A percentile compares a stretch with the other conserved stretches of the same genome.
These are phyloP conservation scores for Menidia menidia DNA, from an alignment of 2,797 vertebrate species.

Conservation along the genomic window DNA sequence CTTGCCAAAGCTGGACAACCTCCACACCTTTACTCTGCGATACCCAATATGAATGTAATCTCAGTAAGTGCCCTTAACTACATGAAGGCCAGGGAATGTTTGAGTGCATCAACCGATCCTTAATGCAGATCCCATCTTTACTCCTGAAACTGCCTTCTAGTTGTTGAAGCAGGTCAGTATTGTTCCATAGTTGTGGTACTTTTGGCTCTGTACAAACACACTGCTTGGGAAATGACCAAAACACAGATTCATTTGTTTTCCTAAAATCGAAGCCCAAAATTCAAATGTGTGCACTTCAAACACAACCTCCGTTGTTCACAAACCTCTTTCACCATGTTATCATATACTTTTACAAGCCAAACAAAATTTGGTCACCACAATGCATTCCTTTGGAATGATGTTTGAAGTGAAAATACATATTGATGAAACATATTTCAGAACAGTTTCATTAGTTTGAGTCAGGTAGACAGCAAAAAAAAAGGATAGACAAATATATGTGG, in stretches of 20 bases:
- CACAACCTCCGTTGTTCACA: neutral
- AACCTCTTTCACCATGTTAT: neutral
- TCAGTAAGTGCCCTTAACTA: neutral
- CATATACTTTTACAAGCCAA: neutral
- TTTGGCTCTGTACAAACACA: neutral
- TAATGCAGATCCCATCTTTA: slow-evolving; percentile 7
- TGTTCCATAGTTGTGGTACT: slow-evolving; percentile 18
- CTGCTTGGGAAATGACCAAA: slow-evolving; percentile 29
- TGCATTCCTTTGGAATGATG: neutral
- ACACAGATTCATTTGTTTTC: slow-evolving; percentile 23
- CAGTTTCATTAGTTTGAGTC: neutral
- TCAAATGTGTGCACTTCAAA: slow-evolving; percentile 20
- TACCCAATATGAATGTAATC: slow-evolving; percentile 6
- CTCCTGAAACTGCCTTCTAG: neutral
- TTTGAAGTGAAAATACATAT: neutral
- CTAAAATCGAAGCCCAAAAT: slow-evolving; percentile 26
- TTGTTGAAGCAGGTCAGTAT: slow-evolving; percentile 12
- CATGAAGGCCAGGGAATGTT: neutral
- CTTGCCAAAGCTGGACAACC: slow-evolving; percentile 1
- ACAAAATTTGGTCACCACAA: neutral
- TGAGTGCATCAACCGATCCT: neutral
- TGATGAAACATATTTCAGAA: neutral
- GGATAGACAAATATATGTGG: neutral
- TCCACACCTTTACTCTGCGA: slow-evolving; percentile 5
- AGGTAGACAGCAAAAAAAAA: neutral